Percentiles rank a stretch among this genome's conserved stretches.
These are phyloP conservation scores for Podiceps cristatus DNA, from an alignment of 2,113 vertebrate species.

Conservation along the genomic window DNA sequence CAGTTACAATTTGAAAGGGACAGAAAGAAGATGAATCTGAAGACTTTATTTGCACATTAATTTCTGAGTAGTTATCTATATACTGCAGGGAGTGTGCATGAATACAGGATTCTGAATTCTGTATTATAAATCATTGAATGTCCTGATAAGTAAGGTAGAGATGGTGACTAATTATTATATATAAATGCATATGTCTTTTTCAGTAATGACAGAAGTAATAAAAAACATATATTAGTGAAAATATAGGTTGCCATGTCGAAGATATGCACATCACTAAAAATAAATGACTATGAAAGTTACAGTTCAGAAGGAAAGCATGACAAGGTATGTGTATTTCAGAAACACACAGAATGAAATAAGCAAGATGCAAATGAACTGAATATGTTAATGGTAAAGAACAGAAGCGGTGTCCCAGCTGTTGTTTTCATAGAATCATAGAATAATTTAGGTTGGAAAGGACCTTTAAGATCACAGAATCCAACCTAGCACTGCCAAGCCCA, in stretches of 20 bases:
- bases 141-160: not conserved
- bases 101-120: not conserved
- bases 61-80: not conserved
- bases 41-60: not conserved
- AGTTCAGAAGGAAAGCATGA: not conserved
- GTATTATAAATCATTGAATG: not conserved
- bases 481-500: too few species aligned
- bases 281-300: not conserved
- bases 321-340: not conserved
- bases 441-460: too few species aligned
- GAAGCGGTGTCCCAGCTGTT: not conserved
- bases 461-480: too few species aligned
- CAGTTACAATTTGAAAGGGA: not conserved
- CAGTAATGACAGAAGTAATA: not conserved
- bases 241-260: not conserved
- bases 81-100: not conserved
- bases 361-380: not conserved
- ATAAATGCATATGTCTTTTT: not conserved
- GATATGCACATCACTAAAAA: not conserved
- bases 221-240: not conserved
- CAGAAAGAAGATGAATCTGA: not conserved
- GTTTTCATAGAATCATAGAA: not conserved
- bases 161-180: not conserved
- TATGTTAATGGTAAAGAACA: not conserved
- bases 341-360: not conserved